Percentiles rank a stretch among this genome's conserved stretches.
phyloP scores from a whole-genome alignment of 2,888 invertebrate species.

The Azorinus chamasolen region DNA sequence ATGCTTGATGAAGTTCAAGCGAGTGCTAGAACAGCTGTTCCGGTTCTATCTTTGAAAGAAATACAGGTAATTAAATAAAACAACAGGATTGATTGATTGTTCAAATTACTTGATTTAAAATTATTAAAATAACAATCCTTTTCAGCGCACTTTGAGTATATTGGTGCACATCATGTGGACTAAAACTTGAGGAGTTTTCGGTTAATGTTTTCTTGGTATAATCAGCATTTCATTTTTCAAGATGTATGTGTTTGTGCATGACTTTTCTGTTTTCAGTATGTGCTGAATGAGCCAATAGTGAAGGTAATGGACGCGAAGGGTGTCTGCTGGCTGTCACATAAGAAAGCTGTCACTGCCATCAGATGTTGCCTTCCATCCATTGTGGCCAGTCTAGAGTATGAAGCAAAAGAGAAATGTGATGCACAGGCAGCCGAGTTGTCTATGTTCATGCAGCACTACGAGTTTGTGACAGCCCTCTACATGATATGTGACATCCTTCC shows the following conservation, averaged over 20 bases:
- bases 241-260: no score
- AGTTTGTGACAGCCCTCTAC: slow-evolving; percentile 36
- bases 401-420: slow-evolving; percentile 41
- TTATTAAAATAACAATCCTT: background rate
- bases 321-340: slow-evolving; percentile 55
- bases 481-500: slow-evolving; percentile 52
- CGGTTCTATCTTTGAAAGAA: slow-evolving; percentile 31
- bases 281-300: slow-evolving; percentile 25
- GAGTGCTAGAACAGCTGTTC: slow-evolving; percentile 41
- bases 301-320: slow-evolving; percentile 37
- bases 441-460: slow-evolving; percentile 33
- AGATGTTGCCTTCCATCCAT: slow-evolving; percentile 33
- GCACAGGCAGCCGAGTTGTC: slow-evolving; percentile 38
- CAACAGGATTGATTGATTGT: background rate
- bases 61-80: slow-evolving; percentile 28
- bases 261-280: slow-evolving; percentile 7
- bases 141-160: no score
- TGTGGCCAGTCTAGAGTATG: slow-evolving; percentile 39
- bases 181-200: no score
- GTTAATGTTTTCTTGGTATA: no score
- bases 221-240: no score
- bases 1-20: slow-evolving; percentile 41
- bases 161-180: no score
- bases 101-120: background rate
- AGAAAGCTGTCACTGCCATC: slow-evolving; percentile 32